A percentile compares a stretch with the other conserved stretches of the same genome.
phyloP scores from a whole-genome alignment of 2,888 invertebrate genomes.

The Callyntrura sp. region DNA sequence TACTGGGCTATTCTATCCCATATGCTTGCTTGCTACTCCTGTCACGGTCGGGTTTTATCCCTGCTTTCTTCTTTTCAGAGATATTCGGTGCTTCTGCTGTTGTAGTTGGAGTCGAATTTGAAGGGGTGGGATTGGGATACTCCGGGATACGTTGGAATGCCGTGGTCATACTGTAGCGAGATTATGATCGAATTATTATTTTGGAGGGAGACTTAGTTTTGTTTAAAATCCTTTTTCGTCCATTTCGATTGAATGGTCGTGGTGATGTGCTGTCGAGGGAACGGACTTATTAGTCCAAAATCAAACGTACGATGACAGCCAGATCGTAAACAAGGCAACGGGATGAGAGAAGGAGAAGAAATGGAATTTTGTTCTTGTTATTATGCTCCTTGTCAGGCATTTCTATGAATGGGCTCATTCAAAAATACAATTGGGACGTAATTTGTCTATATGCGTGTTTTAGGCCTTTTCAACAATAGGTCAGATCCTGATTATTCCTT shows the following conservation, averaged over 20 bases:
- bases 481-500: too few relatives aligned
- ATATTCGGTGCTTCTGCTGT: neutral
- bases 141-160: neutral
- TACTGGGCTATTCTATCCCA: constrained; percentile 10
- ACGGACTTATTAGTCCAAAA: constrained; percentile 57
- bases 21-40: neutral
- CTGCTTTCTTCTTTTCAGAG: too few relatives aligned
- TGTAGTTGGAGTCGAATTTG: too few relatives aligned
- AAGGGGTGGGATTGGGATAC: constrained; percentile 45
- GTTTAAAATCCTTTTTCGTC: neutral
- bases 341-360: too few relatives aligned
- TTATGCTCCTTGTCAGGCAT: neutral
- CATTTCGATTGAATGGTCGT: too few relatives aligned
- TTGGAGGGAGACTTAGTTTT: neutral
- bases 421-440: neutral
- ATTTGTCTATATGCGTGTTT: neutral
- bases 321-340: constrained; percentile 61
- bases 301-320: constrained; percentile 60
- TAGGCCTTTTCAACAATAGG: too few relatives aligned
- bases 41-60: too few relatives aligned
- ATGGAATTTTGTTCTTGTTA: constrained; percentile 3
- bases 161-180: too few relatives aligned
- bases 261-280: too few relatives aligned
- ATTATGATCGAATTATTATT: too few relatives aligned
- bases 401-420: constrained; percentile 37